Evolutionary conservation across 2,888 invertebrate species (phyloP).

Genomic region (Carcina quercana): DNA sequence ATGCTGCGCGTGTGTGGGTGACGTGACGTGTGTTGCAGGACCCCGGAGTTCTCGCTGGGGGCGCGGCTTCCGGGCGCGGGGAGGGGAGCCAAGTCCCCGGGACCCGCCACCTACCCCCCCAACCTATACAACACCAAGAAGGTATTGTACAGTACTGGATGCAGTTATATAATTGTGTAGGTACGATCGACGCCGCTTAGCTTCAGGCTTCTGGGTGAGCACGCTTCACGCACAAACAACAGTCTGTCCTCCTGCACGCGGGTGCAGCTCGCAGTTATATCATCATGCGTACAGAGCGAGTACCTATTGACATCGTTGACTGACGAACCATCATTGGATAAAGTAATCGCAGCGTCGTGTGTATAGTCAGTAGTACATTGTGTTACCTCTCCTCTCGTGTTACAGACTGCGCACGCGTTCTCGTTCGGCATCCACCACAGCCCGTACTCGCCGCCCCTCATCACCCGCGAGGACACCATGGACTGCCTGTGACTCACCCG

Average conservation of each 20-base stretch:
- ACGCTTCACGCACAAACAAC: no score
- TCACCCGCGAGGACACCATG: slow-evolving; percentile 75
- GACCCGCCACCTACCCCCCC: slow-evolving; percentile 66
- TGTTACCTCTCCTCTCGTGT: slow-evolving; percentile 2
- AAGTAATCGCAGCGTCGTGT: no score
- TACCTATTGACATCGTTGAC: no score
- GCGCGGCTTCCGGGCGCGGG: slow-evolving; percentile 43
- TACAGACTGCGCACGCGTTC: slow-evolving; percentile 63
- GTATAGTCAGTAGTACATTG: no score
- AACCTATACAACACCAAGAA: slow-evolving; percentile 56
- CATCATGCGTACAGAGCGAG: neutral
- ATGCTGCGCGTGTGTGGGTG: neutral
- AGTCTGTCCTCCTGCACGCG: neutral
- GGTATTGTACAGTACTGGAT: slow-evolving; percentile 16
- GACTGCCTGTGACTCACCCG: slow-evolving; percentile 50
- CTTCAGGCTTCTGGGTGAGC: no score
- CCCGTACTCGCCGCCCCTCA: slow-evolving; percentile 68
- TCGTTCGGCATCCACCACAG: slow-evolving; percentile 77
- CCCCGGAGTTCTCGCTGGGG: slow-evolving; percentile 57
- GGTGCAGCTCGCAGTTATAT: neutral
- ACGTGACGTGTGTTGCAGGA: no score
- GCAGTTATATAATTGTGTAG: no score
- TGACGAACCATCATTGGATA: no score
- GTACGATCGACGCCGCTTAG: slow-evolving; percentile 16
- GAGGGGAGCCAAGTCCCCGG: slow-evolving; percentile 38